Conservation (phyloP, 2,113 vertebrate species). For the Turdus rufiventris region DNA sequence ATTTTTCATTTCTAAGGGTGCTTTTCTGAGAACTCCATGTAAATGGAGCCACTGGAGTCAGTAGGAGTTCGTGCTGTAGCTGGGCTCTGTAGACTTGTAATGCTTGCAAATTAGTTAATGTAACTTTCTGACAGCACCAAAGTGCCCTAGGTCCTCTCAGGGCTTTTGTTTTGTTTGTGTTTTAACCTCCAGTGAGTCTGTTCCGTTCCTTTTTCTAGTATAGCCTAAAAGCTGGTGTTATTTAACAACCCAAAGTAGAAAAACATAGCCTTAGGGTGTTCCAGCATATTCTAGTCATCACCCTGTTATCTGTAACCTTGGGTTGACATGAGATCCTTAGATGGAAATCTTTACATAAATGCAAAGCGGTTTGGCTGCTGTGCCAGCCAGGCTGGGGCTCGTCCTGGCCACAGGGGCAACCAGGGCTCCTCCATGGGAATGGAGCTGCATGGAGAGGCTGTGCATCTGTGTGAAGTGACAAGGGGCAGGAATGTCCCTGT, state of each 20-base stretch:
- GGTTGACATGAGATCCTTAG: neutral
- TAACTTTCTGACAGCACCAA: constrained; percentile 9
- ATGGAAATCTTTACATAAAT: constrained; percentile 30
- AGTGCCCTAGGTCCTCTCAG: neutral
- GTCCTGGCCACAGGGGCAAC: neutral
- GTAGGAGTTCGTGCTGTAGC: neutral
- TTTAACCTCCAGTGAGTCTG: constrained; percentile 14
- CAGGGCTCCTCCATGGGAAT: neutral
- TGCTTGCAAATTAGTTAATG: constrained; percentile 15
- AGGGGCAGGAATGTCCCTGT: neutral
- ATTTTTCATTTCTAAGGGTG: neutral
- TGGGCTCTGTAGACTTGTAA: neutral
- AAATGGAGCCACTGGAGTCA: neutral
- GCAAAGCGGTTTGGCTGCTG: neutral
- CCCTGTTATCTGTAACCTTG: constrained; percentile 29
- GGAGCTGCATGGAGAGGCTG: neutral
- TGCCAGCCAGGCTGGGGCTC: neutral
- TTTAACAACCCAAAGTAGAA: constrained; percentile 31
- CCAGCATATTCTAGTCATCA: constrained; percentile 11
- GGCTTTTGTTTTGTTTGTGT: neutral
- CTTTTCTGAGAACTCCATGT: neutral
- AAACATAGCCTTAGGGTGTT: constrained; percentile 1
- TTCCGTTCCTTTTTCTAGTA: constrained; percentile 5
- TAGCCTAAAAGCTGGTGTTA: constrained; percentile 40
- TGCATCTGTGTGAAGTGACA: neutral